These are phyloP conservation scores for Alethe diademata DNA, from an alignment of 2,113 vertebrate species.

Conservation along the genomic window DNA sequence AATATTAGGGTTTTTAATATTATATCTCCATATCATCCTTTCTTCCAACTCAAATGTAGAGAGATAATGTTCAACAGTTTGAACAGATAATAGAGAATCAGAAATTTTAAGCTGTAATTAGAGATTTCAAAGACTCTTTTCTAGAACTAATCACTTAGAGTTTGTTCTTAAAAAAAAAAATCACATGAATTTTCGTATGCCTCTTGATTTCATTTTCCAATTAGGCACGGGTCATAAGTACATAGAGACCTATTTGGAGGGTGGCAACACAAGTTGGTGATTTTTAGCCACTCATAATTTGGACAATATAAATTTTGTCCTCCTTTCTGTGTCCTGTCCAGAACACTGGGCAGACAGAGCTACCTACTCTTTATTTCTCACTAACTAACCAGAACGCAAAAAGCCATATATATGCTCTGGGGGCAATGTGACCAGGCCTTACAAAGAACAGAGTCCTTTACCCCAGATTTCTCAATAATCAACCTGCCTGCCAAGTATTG, in stretches of 20 bases:
- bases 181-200: neutral
- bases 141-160: neutral
- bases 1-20: neutral
- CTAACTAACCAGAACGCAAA: neutral
- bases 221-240: neutral
- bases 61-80: neutral
- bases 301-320: neutral
- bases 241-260: accelerated
- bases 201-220: neutral
- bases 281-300: neutral
- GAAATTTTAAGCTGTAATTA: neutral
- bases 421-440: neutral
- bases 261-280: neutral
- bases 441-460: conserved; percentile 11
- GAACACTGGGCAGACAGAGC: neutral
- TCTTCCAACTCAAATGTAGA: neutral
- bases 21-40: neutral
- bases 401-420: neutral
- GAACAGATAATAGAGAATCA: neutral
- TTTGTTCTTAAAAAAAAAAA: neutral
- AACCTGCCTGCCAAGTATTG: neutral
- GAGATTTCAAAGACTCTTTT: neutral
- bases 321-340: neutral
- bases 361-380: neutral
- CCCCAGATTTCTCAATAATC: conserved; percentile 16